A percentile compares a stretch with the other conserved stretches of the same genome.
phyloP scores from a whole-genome alignment of 2,888 invertebrate species.

The Dryobota labecula region DNA sequence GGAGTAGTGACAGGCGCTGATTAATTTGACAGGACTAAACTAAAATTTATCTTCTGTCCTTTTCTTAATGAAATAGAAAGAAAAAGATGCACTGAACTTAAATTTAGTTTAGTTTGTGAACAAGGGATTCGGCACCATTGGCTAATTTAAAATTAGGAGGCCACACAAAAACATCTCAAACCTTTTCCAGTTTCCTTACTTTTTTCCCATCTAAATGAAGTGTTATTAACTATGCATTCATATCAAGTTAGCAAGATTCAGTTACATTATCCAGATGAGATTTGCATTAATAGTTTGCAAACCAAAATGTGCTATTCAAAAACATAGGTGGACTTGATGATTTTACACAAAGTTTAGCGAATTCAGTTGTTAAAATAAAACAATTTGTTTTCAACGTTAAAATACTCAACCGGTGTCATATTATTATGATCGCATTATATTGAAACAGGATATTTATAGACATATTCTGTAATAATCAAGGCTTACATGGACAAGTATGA shows the following conservation, averaged over 20 bases:
- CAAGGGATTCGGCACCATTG: too few relatives aligned
- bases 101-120: too few relatives aligned
- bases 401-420: neutral
- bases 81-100: too few relatives aligned
- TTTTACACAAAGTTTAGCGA: neutral
- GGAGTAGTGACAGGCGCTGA: too few relatives aligned
- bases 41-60: too few relatives aligned
- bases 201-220: neutral
- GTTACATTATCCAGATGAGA: neutral
- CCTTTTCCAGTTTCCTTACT: neutral
- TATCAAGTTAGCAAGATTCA: neutral
- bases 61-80: too few relatives aligned
- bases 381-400: neutral
- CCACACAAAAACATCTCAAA: neutral
- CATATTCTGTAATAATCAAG: conserved; percentile 64
- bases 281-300: neutral
- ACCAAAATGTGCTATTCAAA: neutral
- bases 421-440: conserved; percentile 25
- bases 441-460: conserved; percentile 55
- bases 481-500: conserved; percentile 65
- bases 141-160: too few relatives aligned
- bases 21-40: too few relatives aligned
- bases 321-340: neutral
- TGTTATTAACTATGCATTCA: neutral
- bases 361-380: neutral